Conservation (phyloP, 2,113 vertebrate species). For the Melanotaenia duboulayi region DNA sequence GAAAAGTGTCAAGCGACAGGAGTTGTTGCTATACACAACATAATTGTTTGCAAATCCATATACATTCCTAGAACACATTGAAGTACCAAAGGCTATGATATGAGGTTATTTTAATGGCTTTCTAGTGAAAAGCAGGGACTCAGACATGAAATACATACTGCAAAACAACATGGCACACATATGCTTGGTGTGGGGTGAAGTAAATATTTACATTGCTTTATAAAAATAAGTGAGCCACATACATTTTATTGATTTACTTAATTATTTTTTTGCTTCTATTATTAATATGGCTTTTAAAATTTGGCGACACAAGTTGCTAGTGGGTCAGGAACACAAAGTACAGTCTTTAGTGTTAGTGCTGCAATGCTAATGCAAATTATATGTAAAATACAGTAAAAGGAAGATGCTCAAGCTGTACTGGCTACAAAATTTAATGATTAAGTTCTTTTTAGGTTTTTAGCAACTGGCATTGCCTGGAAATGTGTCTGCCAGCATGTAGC, state of each 20-base stretch:
- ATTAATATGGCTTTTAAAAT: constrained; percentile 1
- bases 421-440: constrained; percentile 12
- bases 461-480: constrained; percentile 15
- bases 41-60: constrained; percentile 55
- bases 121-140: constrained; percentile 1
- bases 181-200: too few relatives aligned
- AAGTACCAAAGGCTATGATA: constrained; percentile 33
- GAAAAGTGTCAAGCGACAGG: constrained; percentile 16
- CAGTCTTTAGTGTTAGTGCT: constrained; percentile 16
- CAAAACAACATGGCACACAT: background rate
- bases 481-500: constrained; percentile 2
- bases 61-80: constrained; percentile 38
- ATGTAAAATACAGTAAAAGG: constrained; percentile 5
- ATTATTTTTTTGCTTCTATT: constrained; percentile 5
- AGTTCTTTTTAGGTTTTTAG: constrained; percentile 27
- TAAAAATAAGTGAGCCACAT: background rate
- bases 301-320: constrained; percentile 6
- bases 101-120: constrained; percentile 36
- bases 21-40: constrained; percentile 22
- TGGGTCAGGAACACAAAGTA: constrained; percentile 6
- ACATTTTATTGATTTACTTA: background rate
- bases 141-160: background rate
- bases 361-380: constrained; percentile 36
- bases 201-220: background rate
- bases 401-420: constrained; percentile 8